phyloP scores from a whole-genome alignment of 1,140 invertebrate genomes.

The Nixonia krombeini region DNA sequence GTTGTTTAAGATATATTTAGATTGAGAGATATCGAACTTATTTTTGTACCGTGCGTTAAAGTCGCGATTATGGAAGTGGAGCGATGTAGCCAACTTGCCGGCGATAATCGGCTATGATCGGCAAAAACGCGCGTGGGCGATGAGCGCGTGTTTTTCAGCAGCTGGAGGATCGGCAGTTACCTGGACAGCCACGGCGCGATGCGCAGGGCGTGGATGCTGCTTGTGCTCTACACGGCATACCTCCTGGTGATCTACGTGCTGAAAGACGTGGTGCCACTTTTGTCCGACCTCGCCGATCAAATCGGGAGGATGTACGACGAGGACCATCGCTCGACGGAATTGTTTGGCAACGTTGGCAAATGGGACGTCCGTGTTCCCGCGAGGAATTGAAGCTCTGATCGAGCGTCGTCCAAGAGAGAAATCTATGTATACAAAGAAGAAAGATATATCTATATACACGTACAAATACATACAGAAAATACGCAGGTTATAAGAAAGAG shows the following conservation, averaged over 20 bases:
- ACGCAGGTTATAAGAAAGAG: no score
- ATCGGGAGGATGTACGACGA: not conserved
- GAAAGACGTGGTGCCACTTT: conserved; percentile 27
- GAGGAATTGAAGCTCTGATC: conserved; percentile 21
- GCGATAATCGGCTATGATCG: no score
- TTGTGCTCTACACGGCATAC: conserved; percentile 43
- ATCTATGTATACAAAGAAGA: not conserved
- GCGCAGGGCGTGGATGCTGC: conserved; percentile 30
- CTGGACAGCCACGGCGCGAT: conserved; percentile 2
- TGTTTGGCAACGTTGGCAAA: conserved; percentile 1
- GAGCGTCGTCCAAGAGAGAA: not conserved
- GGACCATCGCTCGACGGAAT: conserved; percentile 4
- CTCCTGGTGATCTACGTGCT: conserved; percentile 28
- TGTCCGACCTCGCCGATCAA: not conserved
- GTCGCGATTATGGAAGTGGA: no score
- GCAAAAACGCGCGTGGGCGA: no score
- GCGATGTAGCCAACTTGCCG: no score
- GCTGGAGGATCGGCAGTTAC: no score
- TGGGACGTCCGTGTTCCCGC: conserved; percentile 1
- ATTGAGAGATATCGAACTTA: no score
- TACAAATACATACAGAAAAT: conserved; percentile 2
- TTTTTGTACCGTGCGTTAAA: no score
- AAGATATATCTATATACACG: not conserved
- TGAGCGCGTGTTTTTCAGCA: no score
- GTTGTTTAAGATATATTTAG: no score